Base-by-base conservation (phyloP, 2,113 vertebrate species). In the Ictidomys tridecemlineatus region DNA sequence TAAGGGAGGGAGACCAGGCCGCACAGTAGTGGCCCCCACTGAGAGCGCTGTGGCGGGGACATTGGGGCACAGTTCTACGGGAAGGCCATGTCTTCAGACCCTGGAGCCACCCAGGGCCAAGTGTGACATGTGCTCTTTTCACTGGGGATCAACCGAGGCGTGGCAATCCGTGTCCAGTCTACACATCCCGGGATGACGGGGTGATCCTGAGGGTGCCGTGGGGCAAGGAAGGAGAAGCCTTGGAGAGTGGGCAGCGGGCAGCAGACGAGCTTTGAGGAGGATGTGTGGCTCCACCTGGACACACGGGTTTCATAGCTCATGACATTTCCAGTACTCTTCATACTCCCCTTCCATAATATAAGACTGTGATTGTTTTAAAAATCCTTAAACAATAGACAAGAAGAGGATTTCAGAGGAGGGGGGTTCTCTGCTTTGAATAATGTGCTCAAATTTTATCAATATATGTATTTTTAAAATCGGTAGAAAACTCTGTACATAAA, bases 41-140 rank as follows among this genome's bases (percentile, higher is more conserved):
- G n/a, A 58, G 16, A 34, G 28, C 28, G 51, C 24, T 83, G 8
- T 17, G 70, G 2, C 58, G 24, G 48, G 14, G 39, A 30, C 8
- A 61, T 5, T 1, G n/a, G 0, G 18, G 39, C 77, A 11, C 30
- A 92, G 8, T 51, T 48, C 45, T 39, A 73, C 13, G 12, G 20
- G 9, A 91, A 34, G 45, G 37, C 4, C 14, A 5, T 12, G 2
- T 34, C 48, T 90, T 76, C 7, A 89, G 24, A 22, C 26, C 39
- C 5, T 34, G 30, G 12, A 30, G 30, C 63, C 18, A 48, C 2
- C 2, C 14, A 0, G 6, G 5, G 37, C n/a, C 37, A 22, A 2
- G 30, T 34, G 16, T 37, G 42, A 1, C 17, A 18, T 83, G 69
- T 61, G 2, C 56, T 78, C 17, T 89, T 0, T 82, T 67, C 74